Conservation (phyloP, 2,113 vertebrate species). For the Acanthisitta chloris region DNA sequence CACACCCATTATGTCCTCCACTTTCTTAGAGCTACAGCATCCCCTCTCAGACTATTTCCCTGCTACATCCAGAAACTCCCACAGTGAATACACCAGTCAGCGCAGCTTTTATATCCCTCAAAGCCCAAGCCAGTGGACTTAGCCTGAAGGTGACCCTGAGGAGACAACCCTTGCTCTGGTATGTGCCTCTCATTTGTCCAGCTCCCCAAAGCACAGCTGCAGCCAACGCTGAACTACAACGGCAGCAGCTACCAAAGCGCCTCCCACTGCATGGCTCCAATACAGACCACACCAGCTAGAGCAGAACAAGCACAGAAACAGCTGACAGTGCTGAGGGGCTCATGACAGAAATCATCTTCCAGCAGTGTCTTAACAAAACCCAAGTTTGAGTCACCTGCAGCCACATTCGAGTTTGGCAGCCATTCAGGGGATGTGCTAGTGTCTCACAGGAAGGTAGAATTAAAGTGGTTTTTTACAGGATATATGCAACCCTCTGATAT, state of each 20-base stretch:
- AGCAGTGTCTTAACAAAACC: background rate
- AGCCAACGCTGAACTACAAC: background rate
- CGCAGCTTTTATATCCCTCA: background rate
- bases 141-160: background rate
- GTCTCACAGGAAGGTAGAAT: background rate
- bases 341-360: background rate
- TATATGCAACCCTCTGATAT: background rate
- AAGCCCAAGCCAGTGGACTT: background rate
- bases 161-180: background rate
- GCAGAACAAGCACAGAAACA: background rate
- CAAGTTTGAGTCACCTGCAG: background rate
- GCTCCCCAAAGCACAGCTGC: fast-evolving
- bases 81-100: background rate
- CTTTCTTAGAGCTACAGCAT: background rate
- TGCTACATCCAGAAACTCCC: background rate
- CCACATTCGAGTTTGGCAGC: background rate
- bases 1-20: background rate
- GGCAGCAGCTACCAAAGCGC: background rate
- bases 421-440: background rate
- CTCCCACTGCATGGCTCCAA: background rate
- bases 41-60: background rate
- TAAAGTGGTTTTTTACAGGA: background rate
- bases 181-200: background rate
- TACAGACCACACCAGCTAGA: background rate
- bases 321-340: background rate